Base-by-base conservation (phyloP, 2,113 vertebrate genomes). In the Dicerorhinus sumatrensis region DNA sequence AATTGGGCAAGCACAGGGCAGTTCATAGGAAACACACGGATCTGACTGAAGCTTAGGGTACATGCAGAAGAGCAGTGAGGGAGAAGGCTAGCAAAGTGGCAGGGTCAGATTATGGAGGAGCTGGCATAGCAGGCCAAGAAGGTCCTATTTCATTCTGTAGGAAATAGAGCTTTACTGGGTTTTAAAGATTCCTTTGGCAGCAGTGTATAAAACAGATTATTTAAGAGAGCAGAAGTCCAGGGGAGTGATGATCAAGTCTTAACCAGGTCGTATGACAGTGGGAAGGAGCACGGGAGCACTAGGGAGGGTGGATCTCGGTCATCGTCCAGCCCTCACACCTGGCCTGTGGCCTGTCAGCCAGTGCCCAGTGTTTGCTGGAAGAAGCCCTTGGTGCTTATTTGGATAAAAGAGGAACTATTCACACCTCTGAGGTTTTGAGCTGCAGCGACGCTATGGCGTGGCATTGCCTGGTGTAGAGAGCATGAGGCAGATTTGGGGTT, bases 71-170 rank as follows among this genome's bases (percentile, higher is more conserved):
- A 7, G 54, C 7, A 33, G 58, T 2, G 29, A 56, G 14, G 48
- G 23, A 39, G 23, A 63, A 16, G 54, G 18, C 29, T 7, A 33
- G 87, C 31, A 8, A 12, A 46, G 31, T 0, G 16, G 51, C 13
- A 2, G 69, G 29, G 51, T 23, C 33, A 39, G 60, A 33, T 2
- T 46, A 3, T 0, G 5, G 73, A 77, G 10, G 6, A 16, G 8
- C 4, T 29, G 36, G 46, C 62, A 25, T 3, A 7, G 4, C 8
- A 25, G 36, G 54, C n/a, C 76, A 11, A 39, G 10, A 67, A 14
- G 31, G 27, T 14, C 29, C 16, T 46, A 23, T 10, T 77, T 73
- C 27, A 27, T 23, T 39, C 58, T 63, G 51, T 0, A 75, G 39
- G 76, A 17, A 95, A 60, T 0, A 36, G 31, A 85, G 77, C 54